Evolutionary conservation across 2,888 invertebrate genomes (phyloP).

Genomic region (Muscina levida): DNA sequence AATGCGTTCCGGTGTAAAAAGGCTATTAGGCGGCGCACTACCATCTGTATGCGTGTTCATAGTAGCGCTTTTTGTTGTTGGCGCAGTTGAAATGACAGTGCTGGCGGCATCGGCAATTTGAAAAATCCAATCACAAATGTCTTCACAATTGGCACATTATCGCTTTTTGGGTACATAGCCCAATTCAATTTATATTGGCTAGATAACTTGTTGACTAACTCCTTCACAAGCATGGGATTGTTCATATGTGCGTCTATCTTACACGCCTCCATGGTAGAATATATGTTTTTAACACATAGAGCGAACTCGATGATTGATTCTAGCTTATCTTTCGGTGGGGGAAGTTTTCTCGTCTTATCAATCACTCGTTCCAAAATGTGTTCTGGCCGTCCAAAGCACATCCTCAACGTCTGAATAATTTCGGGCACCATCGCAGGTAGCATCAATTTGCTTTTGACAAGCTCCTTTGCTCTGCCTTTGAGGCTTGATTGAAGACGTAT

Average conservation of each 20-base stretch:
- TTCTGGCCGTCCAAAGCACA: slow-evolving; percentile 51
- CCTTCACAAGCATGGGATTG: slow-evolving; percentile 50
- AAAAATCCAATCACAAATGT: slow-evolving; percentile 58
- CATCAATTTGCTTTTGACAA: slow-evolving; percentile 42
- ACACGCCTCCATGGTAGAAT: slow-evolving; percentile 54
- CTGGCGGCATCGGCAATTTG: slow-evolving; percentile 62
- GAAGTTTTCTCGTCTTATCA: slow-evolving; percentile 38
- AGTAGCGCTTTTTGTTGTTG: slow-evolving; percentile 21
- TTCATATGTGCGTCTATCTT: slow-evolving; percentile 52
- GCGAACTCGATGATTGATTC: slow-evolving; percentile 48
- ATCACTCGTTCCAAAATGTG: slow-evolving; percentile 55
- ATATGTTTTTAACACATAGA: slow-evolving; percentile 43
- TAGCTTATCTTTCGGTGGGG: slow-evolving; percentile 37
- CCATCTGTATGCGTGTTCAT: slow-evolving; percentile 35
- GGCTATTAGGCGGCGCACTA: not conserved
- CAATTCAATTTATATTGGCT: too few relatives aligned
- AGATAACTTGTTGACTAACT: slow-evolving; percentile 50
- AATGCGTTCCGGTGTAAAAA: too few relatives aligned
- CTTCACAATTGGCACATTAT: slow-evolving; percentile 45
- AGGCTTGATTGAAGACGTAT: slow-evolving; percentile 46
- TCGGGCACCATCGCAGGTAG: too few relatives aligned
- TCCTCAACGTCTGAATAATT: slow-evolving; percentile 42
- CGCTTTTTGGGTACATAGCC: slow-evolving; percentile 47
- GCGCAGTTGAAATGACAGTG: slow-evolving; percentile 39
- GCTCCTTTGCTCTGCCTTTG: slow-evolving; percentile 38